Evolutionary conservation across 1,140 invertebrate species (phyloP).

Genomic region (Trachymyrmex cornetzi): DNA sequence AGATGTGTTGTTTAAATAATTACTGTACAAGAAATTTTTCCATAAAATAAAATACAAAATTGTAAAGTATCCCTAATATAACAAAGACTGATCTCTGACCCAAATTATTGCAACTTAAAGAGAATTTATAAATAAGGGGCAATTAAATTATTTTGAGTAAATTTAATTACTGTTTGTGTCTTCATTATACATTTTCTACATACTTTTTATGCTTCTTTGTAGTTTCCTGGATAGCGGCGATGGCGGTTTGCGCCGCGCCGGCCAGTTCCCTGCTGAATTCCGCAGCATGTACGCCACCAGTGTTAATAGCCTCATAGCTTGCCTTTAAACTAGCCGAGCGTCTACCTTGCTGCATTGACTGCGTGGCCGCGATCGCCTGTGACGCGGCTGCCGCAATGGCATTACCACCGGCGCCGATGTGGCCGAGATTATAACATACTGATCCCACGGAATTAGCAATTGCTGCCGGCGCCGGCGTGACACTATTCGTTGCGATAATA

Average conservation of each 20-base stretch:
- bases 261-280: constrained; percentile 90
- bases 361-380: constrained; percentile 98
- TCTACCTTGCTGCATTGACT: constrained; percentile 98
- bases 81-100: background rate
- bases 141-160: background rate
- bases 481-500: constrained; percentile 79
- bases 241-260: constrained; percentile 92
- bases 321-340: constrained; percentile 97
- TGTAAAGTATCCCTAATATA: background rate
- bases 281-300: constrained; percentile 87
- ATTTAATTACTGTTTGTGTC: constrained; percentile 1
- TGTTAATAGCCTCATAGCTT: constrained; percentile 95
- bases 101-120: background rate
- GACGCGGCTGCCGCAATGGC: constrained; percentile 98
- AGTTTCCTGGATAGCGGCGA: constrained; percentile 91
- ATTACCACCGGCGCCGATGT: constrained; percentile 93
- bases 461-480: constrained; percentile 79
- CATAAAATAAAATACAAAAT: constrained; percentile 2
- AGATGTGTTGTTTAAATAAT: background rate
- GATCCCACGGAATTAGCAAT: constrained; percentile 85
- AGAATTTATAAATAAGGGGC: background rate
- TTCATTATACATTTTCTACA: constrained; percentile 42
- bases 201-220: constrained; percentile 91
- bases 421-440: constrained; percentile 89
- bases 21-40: background rate